Conservation (phyloP, 2,113 vertebrate genomes). For the Syngnathoides biaculeatus region DNA sequence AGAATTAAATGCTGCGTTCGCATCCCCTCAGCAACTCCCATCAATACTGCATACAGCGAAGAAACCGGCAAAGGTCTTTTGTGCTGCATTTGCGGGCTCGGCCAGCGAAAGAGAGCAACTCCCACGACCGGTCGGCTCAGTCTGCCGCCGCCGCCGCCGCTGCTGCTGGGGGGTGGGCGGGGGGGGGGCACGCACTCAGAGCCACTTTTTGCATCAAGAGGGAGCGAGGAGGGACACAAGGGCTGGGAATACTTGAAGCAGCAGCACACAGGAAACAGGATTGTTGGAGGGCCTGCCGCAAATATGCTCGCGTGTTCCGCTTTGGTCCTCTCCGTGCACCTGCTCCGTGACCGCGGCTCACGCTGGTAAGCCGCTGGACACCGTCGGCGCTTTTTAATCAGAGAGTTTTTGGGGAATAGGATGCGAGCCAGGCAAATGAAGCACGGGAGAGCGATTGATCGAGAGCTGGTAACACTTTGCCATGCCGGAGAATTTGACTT, state of each 20-base stretch:
- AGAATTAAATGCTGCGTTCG: conserved; percentile 77
- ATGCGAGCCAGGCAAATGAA: background rate
- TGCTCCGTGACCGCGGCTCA: conserved; percentile 50
- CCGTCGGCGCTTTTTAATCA: background rate
- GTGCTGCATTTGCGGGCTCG: conserved; percentile 63
- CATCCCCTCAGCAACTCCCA: conserved; percentile 79
- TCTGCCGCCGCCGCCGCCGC: conserved; percentile 42
- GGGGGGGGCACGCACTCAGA: conserved; percentile 26
- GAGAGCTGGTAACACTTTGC: background rate
- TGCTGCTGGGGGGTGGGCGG: too few relatives aligned
- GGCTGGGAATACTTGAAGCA: conserved; percentile 50
- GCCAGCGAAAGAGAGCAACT: conserved; percentile 49
- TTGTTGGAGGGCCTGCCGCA: conserved; percentile 39
- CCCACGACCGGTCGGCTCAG: conserved; percentile 51
- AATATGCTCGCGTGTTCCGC: conserved; percentile 54
- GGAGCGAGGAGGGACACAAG: conserved; percentile 27
- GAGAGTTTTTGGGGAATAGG: conserved; percentile 7
- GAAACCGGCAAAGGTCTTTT: conserved; percentile 67
- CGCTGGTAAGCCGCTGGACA: conserved; percentile 51
- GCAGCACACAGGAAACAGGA: conserved; percentile 41
- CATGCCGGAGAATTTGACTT: background rate
- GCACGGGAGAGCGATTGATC: background rate
- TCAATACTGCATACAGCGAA: conserved; percentile 80
- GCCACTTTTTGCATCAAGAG: conserved; percentile 51
- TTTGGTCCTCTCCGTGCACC: conserved; percentile 58